Evolutionary conservation across 2,113 vertebrate genomes (phyloP).

Genomic region (Cyprinodon variegatus): DNA sequence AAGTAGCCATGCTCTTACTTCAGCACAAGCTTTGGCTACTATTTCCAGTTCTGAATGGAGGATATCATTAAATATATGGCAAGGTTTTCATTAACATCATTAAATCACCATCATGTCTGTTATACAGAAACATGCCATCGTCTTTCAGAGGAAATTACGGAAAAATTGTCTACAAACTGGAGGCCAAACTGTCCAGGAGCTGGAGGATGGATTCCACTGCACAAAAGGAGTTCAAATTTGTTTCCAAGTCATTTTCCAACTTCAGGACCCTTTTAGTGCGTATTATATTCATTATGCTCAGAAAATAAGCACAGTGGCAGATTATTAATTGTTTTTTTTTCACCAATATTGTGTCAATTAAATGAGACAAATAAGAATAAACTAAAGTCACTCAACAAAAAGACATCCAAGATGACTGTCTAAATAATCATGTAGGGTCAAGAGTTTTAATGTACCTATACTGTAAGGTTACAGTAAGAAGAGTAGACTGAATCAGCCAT

Average conservation of each 20-base stretch:
- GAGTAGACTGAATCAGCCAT: no score
- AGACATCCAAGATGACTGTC: no score
- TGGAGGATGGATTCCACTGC: constrained; percentile 64
- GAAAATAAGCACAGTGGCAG: no score
- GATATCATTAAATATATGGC: not conserved
- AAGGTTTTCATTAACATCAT: not conserved
- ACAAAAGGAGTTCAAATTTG: constrained; percentile 55
- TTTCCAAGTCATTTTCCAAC: constrained; percentile 45
- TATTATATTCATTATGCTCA: not conserved
- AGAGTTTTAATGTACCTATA: no score
- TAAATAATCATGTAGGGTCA: no score
- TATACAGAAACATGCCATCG: constrained; percentile 71
- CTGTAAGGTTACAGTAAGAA: no score
- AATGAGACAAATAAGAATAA: no score
- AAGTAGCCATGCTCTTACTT: no score
- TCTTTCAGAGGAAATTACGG: constrained; percentile 67
- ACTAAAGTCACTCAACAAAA: no score
- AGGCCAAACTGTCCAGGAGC: constrained; percentile 66
- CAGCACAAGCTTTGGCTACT: not conserved
- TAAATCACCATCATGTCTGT: not conserved
- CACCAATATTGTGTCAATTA: no score
- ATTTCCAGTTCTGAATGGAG: not conserved
- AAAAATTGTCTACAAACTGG: constrained; percentile 71
- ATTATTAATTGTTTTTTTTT: no score
- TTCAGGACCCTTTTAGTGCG: constrained; percentile 63